Conservation (phyloP, 2,888 invertebrate species). For the Bruchidius siliquastri region DNA sequence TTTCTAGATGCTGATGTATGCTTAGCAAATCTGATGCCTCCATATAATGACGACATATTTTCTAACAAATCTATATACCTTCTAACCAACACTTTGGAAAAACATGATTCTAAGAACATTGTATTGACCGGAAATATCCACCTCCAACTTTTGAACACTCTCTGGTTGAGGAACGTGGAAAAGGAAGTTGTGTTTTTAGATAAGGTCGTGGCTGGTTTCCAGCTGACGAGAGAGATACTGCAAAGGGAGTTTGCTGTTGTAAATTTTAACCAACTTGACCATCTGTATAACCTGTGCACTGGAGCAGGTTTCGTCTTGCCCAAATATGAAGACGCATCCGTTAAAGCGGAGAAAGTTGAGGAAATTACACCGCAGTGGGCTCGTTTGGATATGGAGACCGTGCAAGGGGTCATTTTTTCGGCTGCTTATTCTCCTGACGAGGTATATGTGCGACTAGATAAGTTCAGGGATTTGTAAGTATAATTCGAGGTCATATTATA, state of each 20-base stretch:
- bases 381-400: slow-evolving; percentile 45
- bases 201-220: slow-evolving; percentile 49
- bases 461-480: slow-evolving; percentile 46
- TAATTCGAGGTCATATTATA: neutral
- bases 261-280: slow-evolving; percentile 33
- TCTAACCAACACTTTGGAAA: slow-evolving; percentile 21
- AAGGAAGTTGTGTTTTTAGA: slow-evolving; percentile 51
- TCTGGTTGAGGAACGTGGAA: slow-evolving; percentile 63
- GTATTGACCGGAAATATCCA: slow-evolving; percentile 49
- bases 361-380: slow-evolving; percentile 48
- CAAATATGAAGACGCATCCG: slow-evolving; percentile 20
- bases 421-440: slow-evolving; percentile 48
- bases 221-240: slow-evolving; percentile 53
- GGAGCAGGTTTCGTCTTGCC: slow-evolving; percentile 39
- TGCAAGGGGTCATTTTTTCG: slow-evolving; percentile 48
- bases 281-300: slow-evolving; percentile 49
- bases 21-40: slow-evolving; percentile 38
- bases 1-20: slow-evolving; percentile 32
- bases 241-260: slow-evolving; percentile 42
- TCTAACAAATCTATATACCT: slow-evolving; percentile 21
- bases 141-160: slow-evolving; percentile 56
- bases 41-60: slow-evolving; percentile 35
- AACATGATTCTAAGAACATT: slow-evolving; percentile 24
- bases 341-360: slow-evolving; percentile 7
- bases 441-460: slow-evolving; percentile 51